These are phyloP conservation scores for Rattus norvegicus DNA, from an alignment of 2,113 vertebrate species.

Conservation along the genomic window DNA sequence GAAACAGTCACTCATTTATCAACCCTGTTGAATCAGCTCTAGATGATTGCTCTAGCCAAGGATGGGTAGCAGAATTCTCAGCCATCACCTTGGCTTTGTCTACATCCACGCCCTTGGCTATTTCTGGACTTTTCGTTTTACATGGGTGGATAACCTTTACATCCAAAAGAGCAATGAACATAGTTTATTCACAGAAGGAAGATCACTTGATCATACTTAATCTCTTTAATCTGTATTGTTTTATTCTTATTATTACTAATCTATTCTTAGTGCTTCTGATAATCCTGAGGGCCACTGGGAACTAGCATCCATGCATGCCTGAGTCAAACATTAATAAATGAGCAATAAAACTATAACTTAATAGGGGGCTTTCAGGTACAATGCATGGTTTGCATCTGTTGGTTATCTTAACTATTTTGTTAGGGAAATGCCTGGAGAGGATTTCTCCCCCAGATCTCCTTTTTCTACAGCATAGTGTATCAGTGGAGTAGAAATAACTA, in stretches of 20 bases:
- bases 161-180: not conserved
- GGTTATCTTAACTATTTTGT: not conserved
- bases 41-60: not conserved
- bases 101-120: not conserved
- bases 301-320: not conserved
- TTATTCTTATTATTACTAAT: not conserved
- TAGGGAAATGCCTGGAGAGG: not conserved
- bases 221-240: not conserved
- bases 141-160: not conserved
- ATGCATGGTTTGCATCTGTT: not conserved
- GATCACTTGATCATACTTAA: not conserved
- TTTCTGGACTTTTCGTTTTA: not conserved
- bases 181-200: not conserved
- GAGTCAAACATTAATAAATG: not conserved
- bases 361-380: not conserved
- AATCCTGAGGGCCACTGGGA: not conserved
- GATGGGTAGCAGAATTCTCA: not conserved
- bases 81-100: not conserved
- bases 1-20: not conserved
- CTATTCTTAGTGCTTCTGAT: not conserved
- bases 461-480: not conserved
- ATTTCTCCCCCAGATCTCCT: no score
- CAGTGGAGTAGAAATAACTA: not conserved
- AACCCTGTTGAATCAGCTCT: not conserved
- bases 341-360: not conserved